Conservation (phyloP, 2,113 vertebrate species). For the Spheniscus mendiculus region DNA sequence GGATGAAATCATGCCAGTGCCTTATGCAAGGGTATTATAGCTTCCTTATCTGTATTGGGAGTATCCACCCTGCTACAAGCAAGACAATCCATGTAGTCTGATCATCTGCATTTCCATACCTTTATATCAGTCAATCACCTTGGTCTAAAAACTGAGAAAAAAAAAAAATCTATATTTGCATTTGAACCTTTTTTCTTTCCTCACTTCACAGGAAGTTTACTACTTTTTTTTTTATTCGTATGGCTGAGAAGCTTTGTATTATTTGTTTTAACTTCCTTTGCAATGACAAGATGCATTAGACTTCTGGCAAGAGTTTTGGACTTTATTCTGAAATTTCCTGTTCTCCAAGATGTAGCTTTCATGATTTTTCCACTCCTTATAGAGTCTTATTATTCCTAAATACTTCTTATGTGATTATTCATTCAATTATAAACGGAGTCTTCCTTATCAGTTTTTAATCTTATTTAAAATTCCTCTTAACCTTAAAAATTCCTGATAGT, state of each 20-base stretch:
- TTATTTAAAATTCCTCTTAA: neutral
- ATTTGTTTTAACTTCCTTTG: neutral
- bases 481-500: neutral
- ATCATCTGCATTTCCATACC: neutral
- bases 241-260: neutral
- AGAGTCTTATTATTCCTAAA: neutral
- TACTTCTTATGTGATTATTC: neutral
- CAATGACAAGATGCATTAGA: neutral
- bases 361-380: neutral
- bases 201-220: neutral
- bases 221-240: neutral
- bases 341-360: neutral
- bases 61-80: neutral
- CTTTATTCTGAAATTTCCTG: slow-evolving; percentile 7
- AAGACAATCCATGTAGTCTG: neutral
- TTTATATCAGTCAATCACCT: neutral
- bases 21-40: neutral
- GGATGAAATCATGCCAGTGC: neutral
- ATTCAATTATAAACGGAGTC: neutral
- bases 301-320: neutral
- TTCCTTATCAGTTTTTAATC: neutral
- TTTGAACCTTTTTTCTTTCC: neutral
- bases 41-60: neutral
- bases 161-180: neutral
- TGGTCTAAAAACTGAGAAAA: neutral